Evolutionary conservation across 2,888 invertebrate species (phyloP).

Genomic region (Anthophora plumipes): DNA sequence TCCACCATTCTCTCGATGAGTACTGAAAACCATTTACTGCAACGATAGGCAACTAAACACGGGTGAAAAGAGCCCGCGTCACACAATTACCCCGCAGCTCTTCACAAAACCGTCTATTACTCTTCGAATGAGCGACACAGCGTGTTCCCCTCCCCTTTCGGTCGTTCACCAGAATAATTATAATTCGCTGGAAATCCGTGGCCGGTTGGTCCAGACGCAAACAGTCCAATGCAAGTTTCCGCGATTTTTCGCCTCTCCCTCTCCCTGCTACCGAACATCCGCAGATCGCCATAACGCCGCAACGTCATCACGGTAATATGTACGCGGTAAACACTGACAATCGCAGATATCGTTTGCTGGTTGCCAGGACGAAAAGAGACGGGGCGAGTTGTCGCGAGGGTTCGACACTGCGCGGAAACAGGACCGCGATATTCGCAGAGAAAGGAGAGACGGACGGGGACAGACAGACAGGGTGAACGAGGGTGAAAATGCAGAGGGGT

Average conservation of each 20-base stretch:
- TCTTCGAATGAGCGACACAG: background rate
- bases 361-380: conserved; percentile 7
- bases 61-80: too few relatives aligned
- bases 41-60: too few relatives aligned
- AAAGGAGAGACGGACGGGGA: background rate
- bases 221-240: conserved; percentile 37
- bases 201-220: conserved; percentile 45
- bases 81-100: too few relatives aligned
- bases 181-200: conserved; percentile 44
- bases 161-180: conserved; percentile 18
- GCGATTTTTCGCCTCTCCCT: conserved; percentile 43
- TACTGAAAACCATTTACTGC: too few relatives aligned
- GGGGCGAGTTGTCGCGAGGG: conserved; percentile 9
- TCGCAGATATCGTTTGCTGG: conserved; percentile 38
- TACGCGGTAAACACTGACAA: conserved; percentile 64
- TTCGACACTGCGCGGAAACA: background rate
- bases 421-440: background rate
- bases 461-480: background rate
- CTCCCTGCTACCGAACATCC: too few relatives aligned
- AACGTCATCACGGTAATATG: conserved; percentile 65
- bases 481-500: too few relatives aligned
- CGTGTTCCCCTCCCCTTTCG: too few relatives aligned
- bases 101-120: background rate
- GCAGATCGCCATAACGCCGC: conserved; percentile 58
- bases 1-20: too few relatives aligned